phyloP scores from a whole-genome alignment of 2,888 invertebrate species.

The Parthenolecanium corni region DNA sequence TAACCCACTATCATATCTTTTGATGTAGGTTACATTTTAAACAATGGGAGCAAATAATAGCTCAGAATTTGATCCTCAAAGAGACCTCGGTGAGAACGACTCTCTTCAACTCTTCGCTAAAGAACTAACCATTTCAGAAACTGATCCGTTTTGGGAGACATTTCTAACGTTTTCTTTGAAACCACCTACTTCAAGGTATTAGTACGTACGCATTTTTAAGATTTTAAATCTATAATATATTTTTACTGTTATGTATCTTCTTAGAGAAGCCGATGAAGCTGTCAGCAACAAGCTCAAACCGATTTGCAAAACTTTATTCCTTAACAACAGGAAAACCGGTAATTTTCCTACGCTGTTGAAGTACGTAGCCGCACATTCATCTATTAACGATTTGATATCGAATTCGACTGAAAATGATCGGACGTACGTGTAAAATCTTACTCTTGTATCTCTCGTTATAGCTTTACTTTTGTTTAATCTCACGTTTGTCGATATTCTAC shows the following conservation, averaged over 20 bases:
- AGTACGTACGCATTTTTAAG: slow-evolving; percentile 1
- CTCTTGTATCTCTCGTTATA: background rate
- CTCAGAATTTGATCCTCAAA: slow-evolving; percentile 42
- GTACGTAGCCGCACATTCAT: slow-evolving; percentile 13
- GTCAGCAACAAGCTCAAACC: slow-evolving; percentile 69
- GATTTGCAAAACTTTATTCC: slow-evolving; percentile 41
- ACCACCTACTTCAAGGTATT: slow-evolving; percentile 61
- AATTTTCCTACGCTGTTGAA: slow-evolving; percentile 30
- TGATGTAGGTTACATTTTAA: background rate
- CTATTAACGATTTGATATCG: background rate
- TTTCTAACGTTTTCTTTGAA: slow-evolving; percentile 81
- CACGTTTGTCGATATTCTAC: slow-evolving; percentile 35
- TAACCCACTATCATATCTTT: too few relatives aligned
- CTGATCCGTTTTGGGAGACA: slow-evolving; percentile 89
- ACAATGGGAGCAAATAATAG: slow-evolving; percentile 73
- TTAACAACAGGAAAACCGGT: slow-evolving; percentile 29
- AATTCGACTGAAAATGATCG: background rate
- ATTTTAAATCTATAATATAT: slow-evolving; percentile 10
- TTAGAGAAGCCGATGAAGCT: slow-evolving; percentile 64
- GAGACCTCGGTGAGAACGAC: slow-evolving; percentile 69
- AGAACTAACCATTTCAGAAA: slow-evolving; percentile 63
- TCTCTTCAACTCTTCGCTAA: slow-evolving; percentile 68
- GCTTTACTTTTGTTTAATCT: background rate
- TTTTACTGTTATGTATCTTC: slow-evolving; percentile 34
- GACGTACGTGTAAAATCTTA: slow-evolving; percentile 2